A percentile compares a stretch with the other conserved stretches of the same genome.
Conservation (phyloP, 2,113 vertebrate genomes). For the Microcebus lehilahytsara region DNA sequence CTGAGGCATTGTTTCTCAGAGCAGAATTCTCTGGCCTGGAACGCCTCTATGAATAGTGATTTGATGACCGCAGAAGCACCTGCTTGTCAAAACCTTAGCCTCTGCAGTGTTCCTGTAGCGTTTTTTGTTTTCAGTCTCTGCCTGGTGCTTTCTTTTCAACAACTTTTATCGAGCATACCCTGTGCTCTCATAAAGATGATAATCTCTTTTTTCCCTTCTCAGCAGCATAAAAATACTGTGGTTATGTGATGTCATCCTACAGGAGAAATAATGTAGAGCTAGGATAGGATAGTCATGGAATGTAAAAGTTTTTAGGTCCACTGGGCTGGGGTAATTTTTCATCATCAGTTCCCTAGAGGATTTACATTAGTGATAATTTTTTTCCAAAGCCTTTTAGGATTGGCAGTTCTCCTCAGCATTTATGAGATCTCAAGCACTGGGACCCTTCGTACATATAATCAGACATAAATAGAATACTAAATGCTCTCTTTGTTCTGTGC, state of each 20-base stretch:
- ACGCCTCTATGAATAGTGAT: conserved; percentile 54
- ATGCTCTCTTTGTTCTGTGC: background rate
- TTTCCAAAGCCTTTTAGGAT: conserved; percentile 18
- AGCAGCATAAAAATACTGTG: background rate
- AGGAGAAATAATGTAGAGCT: background rate
- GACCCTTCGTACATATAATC: background rate
- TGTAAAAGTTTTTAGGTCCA: background rate
- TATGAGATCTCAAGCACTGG: background rate
- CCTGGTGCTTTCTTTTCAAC: background rate
- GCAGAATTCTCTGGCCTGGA: conserved; percentile 30
- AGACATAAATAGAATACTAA: background rate
- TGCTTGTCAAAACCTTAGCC: conserved; percentile 27
- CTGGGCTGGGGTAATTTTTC: background rate
- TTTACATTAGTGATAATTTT: background rate
- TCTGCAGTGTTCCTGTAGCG: background rate
- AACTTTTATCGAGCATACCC: background rate
- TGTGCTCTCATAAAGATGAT: conserved; percentile 35
- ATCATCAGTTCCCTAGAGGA: background rate
- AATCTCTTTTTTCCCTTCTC: conserved; percentile 37
- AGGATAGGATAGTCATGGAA: background rate
- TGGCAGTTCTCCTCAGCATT: background rate
- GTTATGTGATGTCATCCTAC: conserved; percentile 17
- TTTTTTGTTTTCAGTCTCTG: conserved; percentile 31
- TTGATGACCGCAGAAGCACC: conserved; percentile 24
- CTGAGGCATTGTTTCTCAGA: conserved; percentile 4